These are phyloP conservation scores for Hafferia zeledoni DNA, from an alignment of 2,797 vertebrate genomes.

Conservation along the genomic window DNA sequence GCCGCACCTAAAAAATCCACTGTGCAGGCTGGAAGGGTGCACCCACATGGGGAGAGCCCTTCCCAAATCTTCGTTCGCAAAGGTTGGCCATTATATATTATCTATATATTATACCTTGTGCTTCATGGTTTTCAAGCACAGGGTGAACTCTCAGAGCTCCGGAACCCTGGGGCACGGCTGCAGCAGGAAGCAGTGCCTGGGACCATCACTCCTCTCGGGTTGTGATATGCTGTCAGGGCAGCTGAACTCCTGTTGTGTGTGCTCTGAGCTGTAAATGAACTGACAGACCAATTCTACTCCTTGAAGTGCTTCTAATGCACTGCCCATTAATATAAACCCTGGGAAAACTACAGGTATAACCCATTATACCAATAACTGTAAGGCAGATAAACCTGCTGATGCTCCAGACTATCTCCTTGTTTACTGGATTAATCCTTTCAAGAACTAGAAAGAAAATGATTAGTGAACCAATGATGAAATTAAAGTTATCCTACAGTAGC, in stretches of 20 bases:
- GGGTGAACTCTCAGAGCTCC: not conserved
- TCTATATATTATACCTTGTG: too few relatives aligned
- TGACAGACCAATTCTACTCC: not conserved
- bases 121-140: fast-evolving
- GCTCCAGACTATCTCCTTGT: not conserved
- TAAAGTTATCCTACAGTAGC: not conserved
- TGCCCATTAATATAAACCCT: not conserved
- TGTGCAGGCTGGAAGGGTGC: too few relatives aligned
- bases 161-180: not conserved
- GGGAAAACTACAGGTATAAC: not conserved
- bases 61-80: too few relatives aligned
- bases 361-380: not conserved
- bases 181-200: not conserved
- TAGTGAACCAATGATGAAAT: not conserved
- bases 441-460: not conserved
- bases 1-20: too few relatives aligned
- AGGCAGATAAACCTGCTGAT: not conserved
- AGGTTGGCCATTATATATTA: too few relatives aligned
- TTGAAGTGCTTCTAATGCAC: not conserved
- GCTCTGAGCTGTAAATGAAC: not conserved
- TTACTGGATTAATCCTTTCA: not conserved
- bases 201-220: fast-evolving
- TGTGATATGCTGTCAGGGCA: not conserved
- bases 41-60: too few relatives aligned
- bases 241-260: not conserved